Evolutionary conservation across 2,113 vertebrate species (phyloP).

Genomic region (Eleginops maclovinus): DNA sequence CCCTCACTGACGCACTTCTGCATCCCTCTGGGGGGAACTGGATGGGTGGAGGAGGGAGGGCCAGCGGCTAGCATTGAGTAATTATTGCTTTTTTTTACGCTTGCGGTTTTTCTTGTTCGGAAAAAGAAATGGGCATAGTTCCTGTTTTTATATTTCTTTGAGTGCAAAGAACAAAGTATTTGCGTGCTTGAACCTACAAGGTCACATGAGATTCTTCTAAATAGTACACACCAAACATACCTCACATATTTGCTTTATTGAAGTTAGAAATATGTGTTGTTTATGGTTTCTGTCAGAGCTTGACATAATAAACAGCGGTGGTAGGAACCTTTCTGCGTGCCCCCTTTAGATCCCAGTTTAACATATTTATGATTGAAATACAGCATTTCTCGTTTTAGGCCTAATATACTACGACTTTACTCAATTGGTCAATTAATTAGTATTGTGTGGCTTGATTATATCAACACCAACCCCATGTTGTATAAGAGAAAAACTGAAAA

Average conservation of each 20-base stretch:
- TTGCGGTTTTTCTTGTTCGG: constrained; percentile 79
- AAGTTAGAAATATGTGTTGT: not conserved
- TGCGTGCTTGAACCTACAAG: not conserved
- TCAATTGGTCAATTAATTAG: not conserved
- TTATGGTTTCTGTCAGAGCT: not conserved
- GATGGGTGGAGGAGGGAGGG: constrained; percentile 66
- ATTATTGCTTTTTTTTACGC: constrained; percentile 77
- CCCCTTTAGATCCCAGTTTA: not conserved
- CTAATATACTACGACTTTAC: not conserved
- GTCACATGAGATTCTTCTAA: constrained; percentile 1
- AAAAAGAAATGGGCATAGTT: constrained; percentile 65
- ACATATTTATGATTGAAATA: not conserved
- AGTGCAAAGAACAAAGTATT: constrained; percentile 28
- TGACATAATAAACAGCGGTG: not conserved
- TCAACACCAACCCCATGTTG: not conserved
- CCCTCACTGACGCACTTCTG: constrained; percentile 72
- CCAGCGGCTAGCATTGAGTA: constrained; percentile 78
- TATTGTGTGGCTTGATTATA: not conserved
- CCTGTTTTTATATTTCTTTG: constrained; percentile 60
- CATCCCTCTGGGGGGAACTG: constrained; percentile 67
- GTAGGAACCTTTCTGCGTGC: not conserved
- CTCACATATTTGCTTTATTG: constrained; percentile 10
- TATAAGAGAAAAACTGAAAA: too few relatives aligned
- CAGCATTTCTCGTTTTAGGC: not conserved
- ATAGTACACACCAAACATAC: not conserved